phyloP scores from a whole-genome alignment of 1,140 invertebrate genomes.

The Drosophila leontia region DNA sequence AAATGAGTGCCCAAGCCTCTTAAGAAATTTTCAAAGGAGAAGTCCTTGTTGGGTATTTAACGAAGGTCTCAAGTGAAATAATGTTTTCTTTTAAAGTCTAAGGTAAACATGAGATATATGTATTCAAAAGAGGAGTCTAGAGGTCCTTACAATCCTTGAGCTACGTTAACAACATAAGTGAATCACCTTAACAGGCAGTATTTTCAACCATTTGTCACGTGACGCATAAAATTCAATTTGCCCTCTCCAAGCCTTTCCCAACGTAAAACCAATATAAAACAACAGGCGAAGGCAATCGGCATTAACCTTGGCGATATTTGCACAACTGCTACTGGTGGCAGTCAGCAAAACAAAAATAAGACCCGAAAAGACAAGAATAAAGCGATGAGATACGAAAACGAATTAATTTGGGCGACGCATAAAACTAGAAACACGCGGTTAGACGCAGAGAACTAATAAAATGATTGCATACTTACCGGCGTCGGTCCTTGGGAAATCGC shows the following conservation, averaged over 20 bases:
- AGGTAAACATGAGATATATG: background rate
- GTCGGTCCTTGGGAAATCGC: constrained; percentile 1
- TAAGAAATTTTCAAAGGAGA: background rate
- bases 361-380: constrained; percentile 16
- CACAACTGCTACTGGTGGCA: constrained; percentile 52
- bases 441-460: constrained; percentile 21
- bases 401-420: constrained; percentile 32
- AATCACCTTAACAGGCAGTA: constrained; percentile 15
- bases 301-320: constrained; percentile 68
- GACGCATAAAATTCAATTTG: constrained; percentile 37
- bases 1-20: constrained; percentile 5
- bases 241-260: constrained; percentile 39
- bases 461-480: constrained; percentile 43
- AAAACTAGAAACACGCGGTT: constrained; percentile 30
- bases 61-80: background rate
- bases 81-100: background rate
- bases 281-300: constrained; percentile 41
- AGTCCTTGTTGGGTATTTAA: background rate
- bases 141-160: background rate
- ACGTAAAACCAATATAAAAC: constrained; percentile 30
- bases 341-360: constrained; percentile 36
- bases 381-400: constrained; percentile 18
- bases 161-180: constrained; percentile 14
- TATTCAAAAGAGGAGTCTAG: background rate
- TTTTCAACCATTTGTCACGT: constrained; percentile 65